These are phyloP conservation scores for Idaea dimidiata DNA, from an alignment of 2,888 invertebrate genomes.

Conservation along the genomic window DNA sequence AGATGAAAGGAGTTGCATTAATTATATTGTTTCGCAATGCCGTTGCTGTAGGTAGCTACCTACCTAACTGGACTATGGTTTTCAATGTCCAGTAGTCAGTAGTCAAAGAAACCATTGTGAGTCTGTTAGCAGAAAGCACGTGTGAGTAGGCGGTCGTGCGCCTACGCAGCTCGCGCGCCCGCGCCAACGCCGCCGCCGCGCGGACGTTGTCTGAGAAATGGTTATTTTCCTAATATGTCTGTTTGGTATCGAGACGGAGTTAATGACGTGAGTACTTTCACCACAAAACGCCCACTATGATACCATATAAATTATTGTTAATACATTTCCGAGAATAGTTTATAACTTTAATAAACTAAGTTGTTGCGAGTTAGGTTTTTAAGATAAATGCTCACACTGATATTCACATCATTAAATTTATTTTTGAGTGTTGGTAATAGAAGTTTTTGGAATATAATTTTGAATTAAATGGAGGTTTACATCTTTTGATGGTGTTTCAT, in stretches of 20 bases:
- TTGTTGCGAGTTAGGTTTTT: background rate
- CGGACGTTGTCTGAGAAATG: slow-evolving; percentile 10
- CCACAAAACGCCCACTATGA: slow-evolving; percentile 5
- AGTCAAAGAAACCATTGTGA: slow-evolving; percentile 15
- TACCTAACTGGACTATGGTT: slow-evolving; percentile 8
- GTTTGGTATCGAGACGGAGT: slow-evolving; percentile 1
- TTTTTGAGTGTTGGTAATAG: background rate
- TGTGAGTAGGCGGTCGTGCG: slow-evolving; percentile 14
- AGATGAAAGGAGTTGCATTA: slow-evolving; percentile 39
- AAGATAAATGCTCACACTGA: background rate
- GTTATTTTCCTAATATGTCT: background rate
- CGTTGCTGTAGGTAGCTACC: background rate
- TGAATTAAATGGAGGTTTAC: background rate
- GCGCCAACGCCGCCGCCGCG: background rate
- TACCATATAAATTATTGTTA: background rate
- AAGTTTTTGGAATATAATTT: background rate
- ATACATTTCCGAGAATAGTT: background rate
- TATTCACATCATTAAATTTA: background rate
- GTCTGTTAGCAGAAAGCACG: slow-evolving; percentile 19
- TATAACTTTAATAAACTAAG: background rate
- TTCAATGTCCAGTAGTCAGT: slow-evolving; percentile 11
- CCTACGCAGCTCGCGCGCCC: slow-evolving; percentile 8
- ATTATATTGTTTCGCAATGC: slow-evolving; percentile 17
- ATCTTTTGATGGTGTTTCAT: background rate
- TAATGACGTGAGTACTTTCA: slow-evolving; percentile 14